Evolutionary conservation across 2,888 invertebrate species (phyloP).

Genomic region (Drosophila siamana): DNA sequence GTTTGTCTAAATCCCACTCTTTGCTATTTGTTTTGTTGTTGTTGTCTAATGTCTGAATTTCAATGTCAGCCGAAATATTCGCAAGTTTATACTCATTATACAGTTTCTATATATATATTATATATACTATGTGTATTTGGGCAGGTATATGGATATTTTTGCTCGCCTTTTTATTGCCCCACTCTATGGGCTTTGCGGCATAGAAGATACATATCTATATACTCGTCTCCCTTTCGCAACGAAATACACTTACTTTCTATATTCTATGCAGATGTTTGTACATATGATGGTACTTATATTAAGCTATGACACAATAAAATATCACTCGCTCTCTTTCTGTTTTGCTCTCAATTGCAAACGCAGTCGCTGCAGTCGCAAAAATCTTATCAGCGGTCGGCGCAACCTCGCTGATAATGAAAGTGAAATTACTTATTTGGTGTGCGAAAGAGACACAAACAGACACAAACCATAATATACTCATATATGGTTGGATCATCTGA

Average conservation of each 20-base stretch:
- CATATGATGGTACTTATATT: slow-evolving; percentile 29
- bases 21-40: slow-evolving; percentile 16
- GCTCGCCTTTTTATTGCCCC: slow-evolving; percentile 40
- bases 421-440: slow-evolving; percentile 50
- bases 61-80: slow-evolving; percentile 67
- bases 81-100: slow-evolving; percentile 30
- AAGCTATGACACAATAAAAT: slow-evolving; percentile 68
- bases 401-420: slow-evolving; percentile 75
- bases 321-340: slow-evolving; percentile 34
- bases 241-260: slow-evolving; percentile 1
- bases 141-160: not conserved
- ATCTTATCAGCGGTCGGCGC: slow-evolving; percentile 63
- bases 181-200: slow-evolving; percentile 29
- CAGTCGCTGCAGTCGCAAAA: slow-evolving; percentile 61
- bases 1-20: slow-evolving; percentile 32
- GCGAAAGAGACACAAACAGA: slow-evolving; percentile 19
- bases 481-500: not conserved
- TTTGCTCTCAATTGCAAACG: slow-evolving; percentile 48
- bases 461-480: not conserved
- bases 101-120: slow-evolving; percentile 1
- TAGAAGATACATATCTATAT: slow-evolving; percentile 20
- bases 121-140: no score
- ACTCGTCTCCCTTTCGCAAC: not conserved
- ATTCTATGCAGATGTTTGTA: slow-evolving; percentile 10
- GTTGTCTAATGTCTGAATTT: slow-evolving; percentile 50